Evolutionary conservation across 2,113 vertebrate species (phyloP), one percentile per base, ranked within the genome.

Genomic region (Regulus satrapa): DNA sequence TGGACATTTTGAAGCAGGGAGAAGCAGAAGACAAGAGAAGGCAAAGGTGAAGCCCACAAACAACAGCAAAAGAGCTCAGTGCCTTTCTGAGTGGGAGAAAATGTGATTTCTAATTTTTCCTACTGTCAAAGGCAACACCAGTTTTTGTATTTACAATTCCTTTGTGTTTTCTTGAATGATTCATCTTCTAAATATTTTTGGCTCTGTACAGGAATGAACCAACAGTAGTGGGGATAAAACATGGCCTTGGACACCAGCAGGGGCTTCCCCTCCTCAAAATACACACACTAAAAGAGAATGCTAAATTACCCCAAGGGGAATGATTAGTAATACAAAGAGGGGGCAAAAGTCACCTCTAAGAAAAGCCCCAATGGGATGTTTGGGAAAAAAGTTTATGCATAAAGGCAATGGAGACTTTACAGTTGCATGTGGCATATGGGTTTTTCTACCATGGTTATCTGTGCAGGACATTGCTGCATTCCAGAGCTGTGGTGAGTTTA

Each of bases 371-470:
- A 3, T 20, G 8, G 7, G 23, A 38, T 46, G 43, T 49, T 80
- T 66, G 45, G 8, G 4, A 10, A 38, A 79, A 64, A 61, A 46
- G 4, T 3, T 12, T 20, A 11, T 40, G 8, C 20, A 34, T 26
- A 58, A 76, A 84, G 21, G 46, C n/a, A 62, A 18, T 0, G 0
- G 28, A 79, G 40, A 15, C 19, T 76, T 83, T 25, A 45, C 3
- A 54, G 71, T 4, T 38, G 12, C 2, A 5, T 0, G 1, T 23
- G 31, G 21, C 17, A 9, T 2, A 19, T 8, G 14, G 14, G 5
- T 10, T 89, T 85, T 84, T 74, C 21, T 89, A 43, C 17, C 46
- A 9, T 1, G 1, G 29, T 36, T 5, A 0, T 45, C 28, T 34
- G 6, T 11, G 16, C 11, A 26, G 63, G 21, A 41, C 1, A 1